Conservation (phyloP, 2,888 invertebrate genomes). For the Cephalotes varians region DNA sequence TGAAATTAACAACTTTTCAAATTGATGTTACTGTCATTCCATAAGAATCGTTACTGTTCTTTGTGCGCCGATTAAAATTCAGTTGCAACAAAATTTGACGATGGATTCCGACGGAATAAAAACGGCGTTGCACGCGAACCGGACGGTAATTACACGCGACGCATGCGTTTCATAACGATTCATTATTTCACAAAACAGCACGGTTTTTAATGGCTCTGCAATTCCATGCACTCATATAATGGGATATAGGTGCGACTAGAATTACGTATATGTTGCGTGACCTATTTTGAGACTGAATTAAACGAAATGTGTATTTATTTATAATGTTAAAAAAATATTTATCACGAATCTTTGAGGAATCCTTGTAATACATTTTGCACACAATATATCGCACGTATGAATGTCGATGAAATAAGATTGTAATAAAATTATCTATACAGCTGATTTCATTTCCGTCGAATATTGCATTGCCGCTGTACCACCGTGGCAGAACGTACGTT, state of each 20-base stretch:
- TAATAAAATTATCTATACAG: slow-evolving; percentile 25
- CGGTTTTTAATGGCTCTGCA: background rate
- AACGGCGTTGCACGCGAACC: background rate
- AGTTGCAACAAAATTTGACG: background rate
- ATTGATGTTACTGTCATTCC: background rate
- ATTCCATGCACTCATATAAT: background rate
- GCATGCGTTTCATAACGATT: slow-evolving; percentile 3
- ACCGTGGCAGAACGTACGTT: slow-evolving; percentile 62
- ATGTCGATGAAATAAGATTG: background rate
- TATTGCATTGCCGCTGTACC: slow-evolving; percentile 52
- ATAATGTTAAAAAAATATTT: background rate
- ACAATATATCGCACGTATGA: background rate
- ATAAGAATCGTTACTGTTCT: background rate
- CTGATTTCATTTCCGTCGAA: slow-evolving; percentile 33
- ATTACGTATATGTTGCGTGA: background rate
- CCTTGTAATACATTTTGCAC: background rate
- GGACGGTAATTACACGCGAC: background rate
- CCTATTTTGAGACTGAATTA: background rate
- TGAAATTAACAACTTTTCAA: background rate
- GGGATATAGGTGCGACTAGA: background rate
- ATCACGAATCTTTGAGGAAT: background rate
- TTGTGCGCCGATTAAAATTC: background rate
- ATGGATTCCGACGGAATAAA: background rate
- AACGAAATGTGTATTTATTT: background rate
- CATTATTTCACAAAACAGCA: slow-evolving; percentile 21